Evolutionary conservation across 2,888 invertebrate species (phyloP).

Genomic region (Cheilosia grossa): DNA sequence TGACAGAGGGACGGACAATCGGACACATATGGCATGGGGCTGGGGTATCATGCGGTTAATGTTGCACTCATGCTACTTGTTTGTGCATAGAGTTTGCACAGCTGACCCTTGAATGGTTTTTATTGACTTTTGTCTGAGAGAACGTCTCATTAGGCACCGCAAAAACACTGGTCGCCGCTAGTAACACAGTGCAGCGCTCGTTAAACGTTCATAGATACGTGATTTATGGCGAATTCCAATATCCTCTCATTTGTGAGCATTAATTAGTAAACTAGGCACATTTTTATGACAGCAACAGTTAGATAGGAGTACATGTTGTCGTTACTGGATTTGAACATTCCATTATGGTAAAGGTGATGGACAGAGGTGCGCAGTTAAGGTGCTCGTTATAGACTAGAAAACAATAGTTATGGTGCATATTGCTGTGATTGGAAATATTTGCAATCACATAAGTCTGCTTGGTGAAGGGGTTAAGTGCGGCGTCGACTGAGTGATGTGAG

Average conservation of each 20-base stretch:
- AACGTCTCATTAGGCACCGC: constrained; percentile 14
- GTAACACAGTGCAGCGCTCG: constrained; percentile 9
- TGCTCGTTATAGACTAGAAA: no score
- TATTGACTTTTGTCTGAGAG: constrained; percentile 13
- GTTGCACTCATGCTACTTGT: constrained; percentile 32
- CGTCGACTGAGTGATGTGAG: no score
- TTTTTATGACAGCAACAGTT: background rate
- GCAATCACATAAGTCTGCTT: no score
- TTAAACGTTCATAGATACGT: constrained; percentile 12
- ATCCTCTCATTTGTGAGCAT: background rate
- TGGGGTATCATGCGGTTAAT: constrained; percentile 58
- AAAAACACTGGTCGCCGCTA: background rate
- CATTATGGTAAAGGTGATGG: no score
- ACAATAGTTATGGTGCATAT: no score
- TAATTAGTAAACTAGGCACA: background rate
- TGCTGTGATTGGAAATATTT: no score
- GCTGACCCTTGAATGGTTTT: constrained; percentile 26
- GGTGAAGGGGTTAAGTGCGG: no score
- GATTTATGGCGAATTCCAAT: constrained; percentile 18
- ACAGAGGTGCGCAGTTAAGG: no score
- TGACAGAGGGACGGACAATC: constrained; percentile 41
- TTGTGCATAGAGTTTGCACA: background rate
- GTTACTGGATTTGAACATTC: no score
- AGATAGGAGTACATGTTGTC: background rate
- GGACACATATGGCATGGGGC: constrained; percentile 58